Evolutionary conservation across 2,113 vertebrate genomes (phyloP), one percentile per base, ranked within the genome.

Genomic region (Capreolus pygargus): DNA sequence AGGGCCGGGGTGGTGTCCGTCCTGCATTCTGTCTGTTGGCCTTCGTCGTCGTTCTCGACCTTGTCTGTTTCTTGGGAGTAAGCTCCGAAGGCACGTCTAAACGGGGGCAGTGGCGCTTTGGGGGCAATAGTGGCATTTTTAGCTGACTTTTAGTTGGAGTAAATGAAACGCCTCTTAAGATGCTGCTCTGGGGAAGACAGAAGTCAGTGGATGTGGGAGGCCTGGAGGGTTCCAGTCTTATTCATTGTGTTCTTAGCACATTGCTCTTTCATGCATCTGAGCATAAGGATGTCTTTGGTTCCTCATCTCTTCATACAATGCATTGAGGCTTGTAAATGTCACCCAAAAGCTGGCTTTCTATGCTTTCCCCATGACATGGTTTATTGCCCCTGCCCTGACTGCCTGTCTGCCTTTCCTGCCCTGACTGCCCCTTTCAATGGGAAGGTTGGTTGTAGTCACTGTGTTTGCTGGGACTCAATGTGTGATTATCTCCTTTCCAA

Each of bases 31-130:
- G 36, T 39, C 67, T 39, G 21, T 74, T 43, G 70, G 36, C 21
- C 36, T 74, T 74, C 6, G 0, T 74, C 36, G 7, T 74, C 43
- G 36, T 74, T 39, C 11, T 74, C 21, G 7, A 4, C 23, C 25
- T 27, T 27, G 36, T 70, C 67, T 70, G 67, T 74, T 43, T 36
- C 36, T 76, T 76, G 36, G 12, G 36, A 43, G 23, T 43, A 30
- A 74, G 70, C 70, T 74, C 36, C 43, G 36, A 39, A 76, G 70
- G 70, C 70, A 43, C 1, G 5, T 76, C 36, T 43, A 76, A 27
- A 76, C 0, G 1, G 17, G 70, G 23, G 36, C 36, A 27, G 12
- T 43, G 28, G 36, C 0, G 1, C 36, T 25, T 14, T 76, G 23
- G 3, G 70, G 36, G 70, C 36, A 7, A 0, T 43, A 23, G 23